phyloP scores from a whole-genome alignment of 2,888 invertebrate genomes.

The Orchesella flavescens region DNA sequence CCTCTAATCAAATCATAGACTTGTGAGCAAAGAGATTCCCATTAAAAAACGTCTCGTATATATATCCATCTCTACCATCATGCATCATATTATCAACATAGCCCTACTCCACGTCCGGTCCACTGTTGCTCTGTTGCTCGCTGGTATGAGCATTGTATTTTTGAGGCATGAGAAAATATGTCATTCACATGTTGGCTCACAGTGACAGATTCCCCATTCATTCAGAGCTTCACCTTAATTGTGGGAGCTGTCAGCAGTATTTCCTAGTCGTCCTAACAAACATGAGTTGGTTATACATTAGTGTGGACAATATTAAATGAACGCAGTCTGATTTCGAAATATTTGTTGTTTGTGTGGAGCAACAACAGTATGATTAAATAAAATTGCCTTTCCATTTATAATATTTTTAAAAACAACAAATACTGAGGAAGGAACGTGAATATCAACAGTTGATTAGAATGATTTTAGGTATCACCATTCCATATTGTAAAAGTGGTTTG shows the following conservation, averaged over 20 bases:
- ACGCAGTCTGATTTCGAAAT: background rate
- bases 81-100: too few relatives aligned
- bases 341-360: background rate
- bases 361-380: background rate
- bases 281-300: background rate
- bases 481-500: too few relatives aligned
- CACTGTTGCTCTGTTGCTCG: too few relatives aligned
- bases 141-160: background rate
- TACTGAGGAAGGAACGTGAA: too few relatives aligned
- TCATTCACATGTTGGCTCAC: background rate
- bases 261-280: background rate
- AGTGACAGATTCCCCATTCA: constrained; percentile 19
- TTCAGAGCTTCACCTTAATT: constrained; percentile 4
- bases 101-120: background rate
- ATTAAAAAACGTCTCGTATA: background rate
- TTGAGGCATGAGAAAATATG: constrained; percentile 22
- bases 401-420: too few relatives aligned
- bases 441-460: too few relatives aligned
- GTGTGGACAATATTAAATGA: constrained; percentile 14
- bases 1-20: constrained; percentile 14
- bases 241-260: constrained; percentile 43
- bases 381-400: background rate
- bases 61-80: background rate
- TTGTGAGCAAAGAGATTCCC: background rate
- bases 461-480: too few relatives aligned